These are phyloP conservation scores for Electrophaes corylata DNA, from an alignment of 2,888 invertebrate genomes.

Conservation along the genomic window DNA sequence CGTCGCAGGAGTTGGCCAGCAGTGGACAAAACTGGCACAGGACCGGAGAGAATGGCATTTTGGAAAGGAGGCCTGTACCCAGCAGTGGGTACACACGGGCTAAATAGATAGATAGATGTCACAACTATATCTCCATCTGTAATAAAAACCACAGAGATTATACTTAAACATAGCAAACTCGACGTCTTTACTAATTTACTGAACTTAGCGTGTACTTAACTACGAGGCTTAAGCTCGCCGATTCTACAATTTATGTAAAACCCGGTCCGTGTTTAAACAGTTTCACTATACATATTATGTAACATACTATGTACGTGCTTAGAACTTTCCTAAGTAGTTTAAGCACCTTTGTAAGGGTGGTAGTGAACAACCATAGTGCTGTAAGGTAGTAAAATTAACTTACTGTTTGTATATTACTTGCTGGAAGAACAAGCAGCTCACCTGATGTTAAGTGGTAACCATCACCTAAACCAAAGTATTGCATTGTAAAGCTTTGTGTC, in stretches of 20 bases:
- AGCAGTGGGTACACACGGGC: too few species aligned
- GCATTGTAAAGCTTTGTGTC: too few species aligned
- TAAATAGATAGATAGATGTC: too few species aligned
- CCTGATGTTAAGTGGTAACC: not conserved
- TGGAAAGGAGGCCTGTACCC: too few species aligned
- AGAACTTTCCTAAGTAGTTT: slow-evolving; percentile 67
- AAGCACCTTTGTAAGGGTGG: slow-evolving; percentile 50
- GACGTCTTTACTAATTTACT: slow-evolving; percentile 20
- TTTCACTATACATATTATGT: slow-evolving; percentile 52
- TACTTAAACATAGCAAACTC: not conserved
- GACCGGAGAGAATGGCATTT: too few species aligned
- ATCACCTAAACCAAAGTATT: too few species aligned
- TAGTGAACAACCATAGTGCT: too few species aligned
- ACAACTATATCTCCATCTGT: not conserved
- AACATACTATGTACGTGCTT: slow-evolving; percentile 1
- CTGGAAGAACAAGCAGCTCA: too few species aligned
- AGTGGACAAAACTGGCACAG: too few species aligned
- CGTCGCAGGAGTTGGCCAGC: too few species aligned
- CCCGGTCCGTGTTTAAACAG: slow-evolving; percentile 66
- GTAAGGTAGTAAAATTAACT: too few species aligned
- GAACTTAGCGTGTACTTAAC: slow-evolving; percentile 30
- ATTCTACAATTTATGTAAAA: slow-evolving; percentile 79
- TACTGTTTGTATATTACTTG: too few species aligned
- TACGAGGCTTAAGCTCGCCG: slow-evolving; percentile 33
- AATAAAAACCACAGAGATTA: slow-evolving; percentile 1